A percentile compares a stretch with the other conserved stretches of the same genome.
phyloP scores from a whole-genome alignment of 2,888 invertebrate genomes.

The Bugulina stolonifera region DNA sequence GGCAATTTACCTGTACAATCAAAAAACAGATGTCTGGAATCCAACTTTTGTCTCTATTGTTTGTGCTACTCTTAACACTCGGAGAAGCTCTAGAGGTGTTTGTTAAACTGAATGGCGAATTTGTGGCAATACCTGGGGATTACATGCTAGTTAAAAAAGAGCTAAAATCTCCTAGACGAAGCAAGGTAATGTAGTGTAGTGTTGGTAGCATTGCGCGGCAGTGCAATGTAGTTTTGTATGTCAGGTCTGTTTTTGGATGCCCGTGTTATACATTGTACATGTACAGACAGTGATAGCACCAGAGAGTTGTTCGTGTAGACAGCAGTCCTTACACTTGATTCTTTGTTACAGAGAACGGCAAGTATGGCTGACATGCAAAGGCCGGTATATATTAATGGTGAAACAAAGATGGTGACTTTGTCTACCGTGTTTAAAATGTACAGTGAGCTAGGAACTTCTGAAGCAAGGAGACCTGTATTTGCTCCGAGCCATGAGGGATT shows the following conservation, averaged over 20 bases:
- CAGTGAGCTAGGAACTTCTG: not conserved
- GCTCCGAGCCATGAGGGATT: not conserved
- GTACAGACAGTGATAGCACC: not conserved
- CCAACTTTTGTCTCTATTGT: not conserved
- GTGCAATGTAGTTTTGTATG: no score
- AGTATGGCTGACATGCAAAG: not conserved
- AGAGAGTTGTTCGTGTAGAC: no score
- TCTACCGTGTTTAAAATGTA: slow-evolving; percentile 19
- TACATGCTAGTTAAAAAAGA: not conserved
- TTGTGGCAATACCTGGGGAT: slow-evolving; percentile 8
- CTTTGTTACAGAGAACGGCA: slow-evolving; percentile 5
- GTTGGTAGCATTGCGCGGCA: no score
- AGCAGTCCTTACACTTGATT: not conserved
- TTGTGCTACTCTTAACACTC: not conserved
- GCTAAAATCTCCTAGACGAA: not conserved
- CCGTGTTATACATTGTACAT: not conserved
- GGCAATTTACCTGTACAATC: no score
- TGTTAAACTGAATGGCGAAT: slow-evolving; percentile 9
- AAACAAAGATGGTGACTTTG: not conserved
- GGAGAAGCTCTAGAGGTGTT: slow-evolving; percentile 15
- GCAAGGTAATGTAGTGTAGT: not conserved
- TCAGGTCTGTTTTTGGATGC: not conserved
- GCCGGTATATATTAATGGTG: slow-evolving; percentile 2
- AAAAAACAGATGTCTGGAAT: not conserved
- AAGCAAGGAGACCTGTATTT: not conserved